Conservation (phyloP, 1,140 invertebrate species). For the Leptonema lineaticorne region DNA sequence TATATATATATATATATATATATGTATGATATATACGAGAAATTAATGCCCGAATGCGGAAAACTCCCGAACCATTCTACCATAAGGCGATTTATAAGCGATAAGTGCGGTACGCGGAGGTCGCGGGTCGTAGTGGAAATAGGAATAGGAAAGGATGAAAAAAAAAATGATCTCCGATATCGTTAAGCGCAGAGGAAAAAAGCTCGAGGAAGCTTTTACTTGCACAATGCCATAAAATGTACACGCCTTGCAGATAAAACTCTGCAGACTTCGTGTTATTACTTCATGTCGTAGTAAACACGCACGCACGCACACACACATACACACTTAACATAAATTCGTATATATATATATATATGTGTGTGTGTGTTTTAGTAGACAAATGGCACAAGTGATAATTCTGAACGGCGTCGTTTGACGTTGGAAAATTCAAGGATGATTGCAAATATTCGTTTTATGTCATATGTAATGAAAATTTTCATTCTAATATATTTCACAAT, state of each 20-base stretch:
- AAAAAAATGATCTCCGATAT: not conserved
- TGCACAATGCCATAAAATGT: conserved; percentile 13
- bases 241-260: conserved; percentile 8
- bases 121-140: not conserved
- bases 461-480: too few relatives aligned
- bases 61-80: not conserved
- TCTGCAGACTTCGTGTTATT: too few relatives aligned
- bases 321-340: too few relatives aligned
- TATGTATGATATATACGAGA: too few relatives aligned
- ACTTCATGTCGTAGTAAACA: too few relatives aligned
- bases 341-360: not conserved
- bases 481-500: too few relatives aligned
- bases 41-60: too few relatives aligned
- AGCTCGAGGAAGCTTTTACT: conserved; percentile 5
- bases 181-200: conserved; percentile 11
- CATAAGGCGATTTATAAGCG: conserved; percentile 1
- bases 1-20: too few relatives aligned
- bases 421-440: too few relatives aligned
- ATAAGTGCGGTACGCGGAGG: not conserved
- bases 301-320: too few relatives aligned
- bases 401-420: not conserved
- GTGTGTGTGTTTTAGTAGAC: not conserved
- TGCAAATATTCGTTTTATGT: too few relatives aligned
- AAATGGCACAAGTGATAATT: not conserved
- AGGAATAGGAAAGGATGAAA: not conserved